Evolutionary conservation across 2,113 vertebrate species (phyloP).

Genomic region (Phoxinus phoxinus): DNA sequence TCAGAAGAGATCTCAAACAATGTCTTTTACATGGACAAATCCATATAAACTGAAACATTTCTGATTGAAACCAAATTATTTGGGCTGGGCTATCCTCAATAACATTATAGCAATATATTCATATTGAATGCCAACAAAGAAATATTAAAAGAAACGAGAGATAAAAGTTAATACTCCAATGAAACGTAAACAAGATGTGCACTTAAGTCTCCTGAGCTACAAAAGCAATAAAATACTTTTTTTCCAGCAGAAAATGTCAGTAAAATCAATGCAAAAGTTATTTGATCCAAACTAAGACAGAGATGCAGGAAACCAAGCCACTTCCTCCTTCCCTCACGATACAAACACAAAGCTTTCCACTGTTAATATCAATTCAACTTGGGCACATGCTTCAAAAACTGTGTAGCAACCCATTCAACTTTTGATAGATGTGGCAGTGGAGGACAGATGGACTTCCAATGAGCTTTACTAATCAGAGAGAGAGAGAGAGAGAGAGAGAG

Average conservation of each 20-base stretch:
- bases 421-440: constrained; percentile 13
- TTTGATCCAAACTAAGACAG: background rate
- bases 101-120: background rate
- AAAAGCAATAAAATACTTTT: background rate
- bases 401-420: constrained; percentile 1
- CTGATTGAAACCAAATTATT: background rate
- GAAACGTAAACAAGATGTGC: background rate
- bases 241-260: background rate
- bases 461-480: constrained; percentile 46
- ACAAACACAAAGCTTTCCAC: background rate
- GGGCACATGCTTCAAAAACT: background rate
- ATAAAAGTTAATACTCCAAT: background rate
- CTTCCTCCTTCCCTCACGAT: background rate
- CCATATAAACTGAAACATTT: background rate
- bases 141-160: background rate
- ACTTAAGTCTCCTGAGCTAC: background rate
- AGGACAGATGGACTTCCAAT: constrained; percentile 43
- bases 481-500: too few relatives aligned
- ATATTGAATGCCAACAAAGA: background rate
- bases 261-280: constrained; percentile 5
- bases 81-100: background rate
- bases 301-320: background rate
- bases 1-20: background rate
- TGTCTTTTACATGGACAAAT: background rate
- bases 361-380: background rate